These are phyloP conservation scores for Chascanopsetta lugubris DNA, from an alignment of 2,113 vertebrate genomes.

Conservation along the genomic window DNA sequence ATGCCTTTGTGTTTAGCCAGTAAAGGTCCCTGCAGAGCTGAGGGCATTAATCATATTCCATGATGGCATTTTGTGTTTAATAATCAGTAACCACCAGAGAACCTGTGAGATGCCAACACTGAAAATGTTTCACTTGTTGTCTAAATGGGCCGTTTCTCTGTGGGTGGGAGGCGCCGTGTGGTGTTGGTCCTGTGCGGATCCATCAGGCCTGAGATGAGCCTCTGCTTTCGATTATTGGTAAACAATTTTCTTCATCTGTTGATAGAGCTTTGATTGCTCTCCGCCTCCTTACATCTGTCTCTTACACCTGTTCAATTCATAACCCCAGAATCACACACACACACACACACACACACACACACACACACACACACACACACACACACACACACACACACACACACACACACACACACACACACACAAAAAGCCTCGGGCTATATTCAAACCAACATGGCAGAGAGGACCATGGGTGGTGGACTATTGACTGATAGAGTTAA, in stretches of 20 bases:
- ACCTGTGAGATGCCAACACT: constrained; percentile 4
- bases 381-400: constrained; percentile 40
- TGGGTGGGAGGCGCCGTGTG: constrained; percentile 18
- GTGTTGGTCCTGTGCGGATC: constrained; percentile 12
- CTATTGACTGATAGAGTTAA: constrained; percentile 68
- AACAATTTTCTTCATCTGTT: constrained; percentile 49
- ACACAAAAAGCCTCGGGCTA: constrained; percentile 55
- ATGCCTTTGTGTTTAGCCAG: not conserved
- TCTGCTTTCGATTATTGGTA: constrained; percentile 19
- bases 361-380: constrained; percentile 44
- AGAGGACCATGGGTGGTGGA: constrained; percentile 52
- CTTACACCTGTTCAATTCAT: constrained; percentile 24
- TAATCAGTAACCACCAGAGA: constrained; percentile 19
- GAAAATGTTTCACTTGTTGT: constrained; percentile 26
- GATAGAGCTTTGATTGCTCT: constrained; percentile 25
- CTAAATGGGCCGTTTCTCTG: constrained; percentile 13
- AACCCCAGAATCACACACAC: constrained; percentile 46
- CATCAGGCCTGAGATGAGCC: constrained; percentile 24
- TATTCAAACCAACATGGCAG: constrained; percentile 56
- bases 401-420: constrained; percentile 36
- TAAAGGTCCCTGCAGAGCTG: not conserved
- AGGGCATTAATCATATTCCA: constrained; percentile 8
- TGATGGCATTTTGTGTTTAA: constrained; percentile 10
- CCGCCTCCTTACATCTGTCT: constrained; percentile 1
- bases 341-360: constrained; percentile 36